These are phyloP conservation scores for Charina bottae DNA, from an alignment of 2,113 vertebrate species.

Conservation along the genomic window DNA sequence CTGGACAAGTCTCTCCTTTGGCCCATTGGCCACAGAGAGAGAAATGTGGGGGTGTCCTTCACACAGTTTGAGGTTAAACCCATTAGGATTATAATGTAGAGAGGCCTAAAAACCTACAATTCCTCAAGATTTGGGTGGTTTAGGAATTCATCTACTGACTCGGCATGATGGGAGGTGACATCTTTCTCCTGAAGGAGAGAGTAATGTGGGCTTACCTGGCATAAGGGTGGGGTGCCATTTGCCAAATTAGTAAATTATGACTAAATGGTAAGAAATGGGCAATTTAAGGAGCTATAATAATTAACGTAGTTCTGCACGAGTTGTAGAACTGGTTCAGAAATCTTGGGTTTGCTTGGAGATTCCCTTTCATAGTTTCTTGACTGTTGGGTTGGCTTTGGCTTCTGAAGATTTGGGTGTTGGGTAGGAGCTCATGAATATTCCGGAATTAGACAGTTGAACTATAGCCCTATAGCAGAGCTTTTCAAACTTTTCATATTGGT, in stretches of 20 bases:
- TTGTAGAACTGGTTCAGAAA: not conserved
- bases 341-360: not conserved
- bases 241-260: not conserved
- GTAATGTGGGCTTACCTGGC: not conserved
- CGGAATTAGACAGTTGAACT: not conserved
- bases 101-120: not conserved
- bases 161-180: not conserved
- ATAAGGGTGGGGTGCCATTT: not conserved
- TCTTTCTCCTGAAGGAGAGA: not conserved
- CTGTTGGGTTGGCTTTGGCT: not conserved
- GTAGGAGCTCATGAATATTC: too few relatives aligned
- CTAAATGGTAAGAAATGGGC: not conserved
- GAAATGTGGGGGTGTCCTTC: not conserved
- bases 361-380: not conserved
- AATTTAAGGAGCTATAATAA: not conserved
- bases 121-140: not conserved
- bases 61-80: not conserved
- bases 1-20: not conserved
- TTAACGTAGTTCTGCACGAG: not conserved
- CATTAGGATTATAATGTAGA: not conserved
- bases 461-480: not conserved
- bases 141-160: not conserved
- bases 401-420: not conserved
- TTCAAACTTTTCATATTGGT: too few relatives aligned
- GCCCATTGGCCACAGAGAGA: not conserved